Evolutionary conservation across 2,113 vertebrate genomes (phyloP), one percentile per base, ranked within the genome.

Genomic region (Marcusenius ussheri): DNA sequence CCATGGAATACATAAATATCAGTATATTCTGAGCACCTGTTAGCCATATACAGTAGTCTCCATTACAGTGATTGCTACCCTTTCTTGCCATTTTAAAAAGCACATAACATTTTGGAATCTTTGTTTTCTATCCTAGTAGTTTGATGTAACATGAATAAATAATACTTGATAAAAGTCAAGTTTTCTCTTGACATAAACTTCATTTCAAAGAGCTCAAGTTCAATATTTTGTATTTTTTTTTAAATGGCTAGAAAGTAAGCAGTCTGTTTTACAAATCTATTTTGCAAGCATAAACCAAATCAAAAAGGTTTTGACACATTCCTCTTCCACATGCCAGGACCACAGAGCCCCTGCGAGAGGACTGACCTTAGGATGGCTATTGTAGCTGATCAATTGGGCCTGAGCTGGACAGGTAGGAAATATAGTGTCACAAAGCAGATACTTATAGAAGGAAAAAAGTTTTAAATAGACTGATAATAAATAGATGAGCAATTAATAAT

Each of bases 341-440:
- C 98, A 93, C 98, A 99, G 96, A 99, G 98, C 96, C 98, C 98
- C 93, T 99, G 98, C 94, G 98, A 99, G 94, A 97, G 98, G 92
- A 99, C 98, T 93, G 98, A 99, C 95, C 97, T 99, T 95, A 97
- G 98, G 92, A 99, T 99, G 98, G 98, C 98, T 88, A 99, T 99
- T 94, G 98, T 99, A 93, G 98, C 98, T 0, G 98, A 99, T 95
- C 98, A 99, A 92, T 96, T 99, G 91, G 98, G 98, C 94, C 97
- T 99, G 95, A 99, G 98, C 94, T 99, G 98, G 98, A 99, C 98
- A 94, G 98, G 98, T 99, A 96, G 96, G 97, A 88, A 13, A 80
- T 39, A 42, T 7, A 19, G 1, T 42, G 15, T 39, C 17, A 2
- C 8, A 42, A 83, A 49, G 19, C 5, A 19, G 5, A 80, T 80